These are phyloP conservation scores for Rhynchomys soricoides DNA, from an alignment of 2,113 vertebrate genomes.

Conservation along the genomic window DNA sequence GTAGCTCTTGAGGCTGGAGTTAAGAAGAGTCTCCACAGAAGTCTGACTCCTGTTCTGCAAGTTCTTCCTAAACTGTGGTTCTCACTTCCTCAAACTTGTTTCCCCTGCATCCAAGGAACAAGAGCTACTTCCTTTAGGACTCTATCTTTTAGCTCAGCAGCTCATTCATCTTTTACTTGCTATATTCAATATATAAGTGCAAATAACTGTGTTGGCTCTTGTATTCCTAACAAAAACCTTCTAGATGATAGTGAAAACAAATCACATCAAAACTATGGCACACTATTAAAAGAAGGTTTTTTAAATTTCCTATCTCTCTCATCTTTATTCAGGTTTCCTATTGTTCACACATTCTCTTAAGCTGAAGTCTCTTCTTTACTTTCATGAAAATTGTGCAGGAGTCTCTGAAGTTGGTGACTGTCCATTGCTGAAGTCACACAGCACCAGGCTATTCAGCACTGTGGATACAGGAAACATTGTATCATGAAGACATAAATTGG, in stretches of 20 bases:
- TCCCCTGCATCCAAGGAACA: accelerated
- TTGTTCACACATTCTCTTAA: not conserved
- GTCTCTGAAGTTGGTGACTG: not conserved
- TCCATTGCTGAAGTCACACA: not conserved
- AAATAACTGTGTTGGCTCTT: not conserved
- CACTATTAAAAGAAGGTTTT: not conserved
- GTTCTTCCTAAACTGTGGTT: not conserved
- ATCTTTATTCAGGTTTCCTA: not conserved
- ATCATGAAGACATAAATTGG: not conserved
- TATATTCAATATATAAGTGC: not conserved
- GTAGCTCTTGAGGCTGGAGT: not conserved
- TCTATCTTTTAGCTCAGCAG: not conserved
- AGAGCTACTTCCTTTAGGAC: not conserved
- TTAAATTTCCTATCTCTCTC: not conserved
- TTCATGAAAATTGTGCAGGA: accelerated
- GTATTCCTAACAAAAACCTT: not conserved
- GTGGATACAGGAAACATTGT: not conserved
- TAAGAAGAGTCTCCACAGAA: not conserved
- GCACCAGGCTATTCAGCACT: not conserved
- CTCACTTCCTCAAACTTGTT: not conserved
- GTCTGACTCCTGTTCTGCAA: not conserved
- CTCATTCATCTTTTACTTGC: not conserved
- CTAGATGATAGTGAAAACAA: not conserved
- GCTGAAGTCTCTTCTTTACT: not conserved
- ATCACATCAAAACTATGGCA: not conserved